Percentiles rank a stretch among this genome's conserved stretches.
phyloP scores from a whole-genome alignment of 2,888 invertebrate species.

The Hypselothyrea guttata region DNA sequence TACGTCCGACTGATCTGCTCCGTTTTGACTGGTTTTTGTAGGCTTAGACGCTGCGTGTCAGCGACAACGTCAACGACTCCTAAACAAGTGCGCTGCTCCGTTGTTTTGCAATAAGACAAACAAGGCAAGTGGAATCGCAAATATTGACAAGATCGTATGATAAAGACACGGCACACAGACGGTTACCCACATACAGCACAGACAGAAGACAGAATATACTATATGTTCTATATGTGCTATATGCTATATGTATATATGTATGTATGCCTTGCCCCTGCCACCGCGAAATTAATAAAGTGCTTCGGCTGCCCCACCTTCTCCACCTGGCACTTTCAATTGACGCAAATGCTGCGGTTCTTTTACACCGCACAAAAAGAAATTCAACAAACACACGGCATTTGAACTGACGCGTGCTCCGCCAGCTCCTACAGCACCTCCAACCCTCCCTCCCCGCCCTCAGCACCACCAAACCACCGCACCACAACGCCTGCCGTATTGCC shows the following conservation, averaged over 20 bases:
- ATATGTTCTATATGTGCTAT: too few relatives aligned
- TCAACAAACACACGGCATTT: constrained; percentile 43
- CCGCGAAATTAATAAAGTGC: constrained; percentile 41
- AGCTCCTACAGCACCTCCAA: constrained; percentile 1
- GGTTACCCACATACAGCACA: too few relatives aligned
- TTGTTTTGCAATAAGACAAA: constrained; percentile 58
- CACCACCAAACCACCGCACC: constrained; percentile 13
- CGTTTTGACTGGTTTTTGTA: too few relatives aligned
- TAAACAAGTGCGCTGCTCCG: constrained; percentile 56
- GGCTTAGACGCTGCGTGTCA: constrained; percentile 8
- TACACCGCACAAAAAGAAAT: constrained; percentile 21
- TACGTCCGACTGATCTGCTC: too few relatives aligned
- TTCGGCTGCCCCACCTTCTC: constrained; percentile 7
- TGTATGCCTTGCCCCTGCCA: too few relatives aligned
- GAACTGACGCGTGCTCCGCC: constrained; percentile 67
- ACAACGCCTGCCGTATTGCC: constrained; percentile 27
- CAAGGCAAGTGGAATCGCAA: constrained; percentile 66
- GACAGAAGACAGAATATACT: neutral
- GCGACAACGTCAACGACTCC: constrained; percentile 59
- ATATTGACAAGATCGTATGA: constrained; percentile 69
- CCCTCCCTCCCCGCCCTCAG: neutral
- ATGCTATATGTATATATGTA: too few relatives aligned
- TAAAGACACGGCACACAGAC: constrained; percentile 31
- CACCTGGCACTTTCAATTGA: constrained; percentile 33
- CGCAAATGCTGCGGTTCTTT: constrained; percentile 60